phyloP scores from a whole-genome alignment of 1,140 invertebrate genomes.

The Dinothrombium tinctorium region DNA sequence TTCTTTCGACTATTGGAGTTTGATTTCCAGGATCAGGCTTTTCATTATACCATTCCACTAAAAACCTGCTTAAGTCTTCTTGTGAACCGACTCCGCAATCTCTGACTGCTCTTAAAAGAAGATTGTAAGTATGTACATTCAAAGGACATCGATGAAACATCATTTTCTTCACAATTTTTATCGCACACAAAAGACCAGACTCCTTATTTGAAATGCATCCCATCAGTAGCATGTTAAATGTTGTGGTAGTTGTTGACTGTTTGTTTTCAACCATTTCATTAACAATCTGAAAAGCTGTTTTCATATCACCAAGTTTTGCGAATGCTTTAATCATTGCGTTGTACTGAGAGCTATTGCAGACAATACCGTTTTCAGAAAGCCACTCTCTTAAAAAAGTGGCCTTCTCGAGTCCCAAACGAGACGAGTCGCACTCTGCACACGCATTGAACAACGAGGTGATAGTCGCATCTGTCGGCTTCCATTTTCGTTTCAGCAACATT shows the following conservation, averaged over 20 bases:
- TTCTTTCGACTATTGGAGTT: no score
- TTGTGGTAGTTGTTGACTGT: slow-evolving; percentile 36
- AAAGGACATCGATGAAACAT: slow-evolving; percentile 34
- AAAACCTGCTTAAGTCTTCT: slow-evolving; percentile 8
- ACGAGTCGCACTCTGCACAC: slow-evolving; percentile 43
- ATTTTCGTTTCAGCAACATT: slow-evolving; percentile 43
- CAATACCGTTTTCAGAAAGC: slow-evolving; percentile 37
- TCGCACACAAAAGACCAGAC: slow-evolving; percentile 47
- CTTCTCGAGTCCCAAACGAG: slow-evolving; percentile 32
- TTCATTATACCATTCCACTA: slow-evolving; percentile 5
- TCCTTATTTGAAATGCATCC: slow-evolving; percentile 50
- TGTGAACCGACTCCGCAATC: slow-evolving; percentile 46
- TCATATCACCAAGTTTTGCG: slow-evolving; percentile 46
- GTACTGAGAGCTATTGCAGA: slow-evolving; percentile 30
- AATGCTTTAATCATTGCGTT: slow-evolving; percentile 76
- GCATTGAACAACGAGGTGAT: slow-evolving; percentile 68
- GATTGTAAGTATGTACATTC: slow-evolving; percentile 39
- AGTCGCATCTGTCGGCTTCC: slow-evolving; percentile 37
- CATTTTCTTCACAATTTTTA: slow-evolving; percentile 66
- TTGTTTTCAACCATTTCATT: slow-evolving; percentile 49
- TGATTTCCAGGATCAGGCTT: no score
- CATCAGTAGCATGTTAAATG: slow-evolving; percentile 53
- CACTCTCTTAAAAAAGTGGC: slow-evolving; percentile 36
- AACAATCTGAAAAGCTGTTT: slow-evolving; percentile 46
- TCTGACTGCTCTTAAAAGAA: slow-evolving; percentile 44